phyloP scores from a whole-genome alignment of 2,113 vertebrate genomes.

The Nycticorax nycticorax region DNA sequence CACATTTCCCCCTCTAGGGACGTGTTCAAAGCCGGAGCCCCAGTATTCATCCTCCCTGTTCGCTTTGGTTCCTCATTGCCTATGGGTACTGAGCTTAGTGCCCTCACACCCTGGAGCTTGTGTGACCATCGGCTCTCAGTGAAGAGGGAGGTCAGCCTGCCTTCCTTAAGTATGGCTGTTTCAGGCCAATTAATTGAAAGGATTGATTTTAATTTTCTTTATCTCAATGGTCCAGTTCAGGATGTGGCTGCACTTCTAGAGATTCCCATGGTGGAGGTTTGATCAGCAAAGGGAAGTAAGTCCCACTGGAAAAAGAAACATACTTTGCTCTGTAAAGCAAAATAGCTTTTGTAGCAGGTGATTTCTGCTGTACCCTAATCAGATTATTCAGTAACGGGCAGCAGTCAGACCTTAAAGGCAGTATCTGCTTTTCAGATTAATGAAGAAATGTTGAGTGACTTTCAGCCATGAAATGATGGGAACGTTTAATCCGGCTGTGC shows the following conservation, averaged over 20 bases:
- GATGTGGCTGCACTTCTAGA: neutral
- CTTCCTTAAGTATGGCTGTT: neutral
- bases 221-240: neutral
- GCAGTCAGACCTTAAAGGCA: neutral
- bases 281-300: neutral
- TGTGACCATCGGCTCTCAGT: neutral
- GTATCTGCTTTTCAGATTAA: neutral
- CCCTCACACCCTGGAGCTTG: neutral
- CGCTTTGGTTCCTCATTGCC: neutral
- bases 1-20: neutral
- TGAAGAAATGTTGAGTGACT: neutral
- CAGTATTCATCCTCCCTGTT: neutral
- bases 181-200: neutral
- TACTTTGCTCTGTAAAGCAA: neutral
- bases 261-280: neutral
- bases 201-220: neutral
- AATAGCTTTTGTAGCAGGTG: neutral
- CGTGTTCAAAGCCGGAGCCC: neutral
- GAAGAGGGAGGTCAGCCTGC: neutral
- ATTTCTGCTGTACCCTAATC: neutral
- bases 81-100: rapidly evolving
- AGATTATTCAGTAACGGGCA: neutral
- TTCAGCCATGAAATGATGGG: neutral
- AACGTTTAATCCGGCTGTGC: neutral
- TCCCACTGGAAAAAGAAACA: neutral